Base-by-base conservation (phyloP, 2,113 vertebrate genomes). In the Lepus europaeus region DNA sequence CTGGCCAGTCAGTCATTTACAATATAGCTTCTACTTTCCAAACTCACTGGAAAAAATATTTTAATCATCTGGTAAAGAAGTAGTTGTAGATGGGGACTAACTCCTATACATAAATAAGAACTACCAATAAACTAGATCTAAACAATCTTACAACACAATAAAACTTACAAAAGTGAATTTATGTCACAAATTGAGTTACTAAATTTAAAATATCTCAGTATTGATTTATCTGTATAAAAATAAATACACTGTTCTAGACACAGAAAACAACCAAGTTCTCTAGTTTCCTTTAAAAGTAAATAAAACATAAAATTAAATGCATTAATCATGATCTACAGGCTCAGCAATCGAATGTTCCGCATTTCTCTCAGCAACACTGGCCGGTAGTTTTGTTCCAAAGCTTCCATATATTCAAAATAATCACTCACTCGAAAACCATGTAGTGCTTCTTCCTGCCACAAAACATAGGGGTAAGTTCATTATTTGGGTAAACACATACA, bases 371-470 rank as follows among this genome's bases (percentile, higher is more conserved):
- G 97, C 59, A 99, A 97, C 51, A 98, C 31, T 0, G 97, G 97
- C 93, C 99, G 98, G 98, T 99, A 99, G 91, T 97, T 97, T 4
- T 84, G 95, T 93, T 99, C 99, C 97, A 99, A 97, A 20, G 78
- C 97, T 97, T 99, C 97, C 99, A 99, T 99, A 97, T 99, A 99
- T 87, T 98, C 98, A 98, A 99, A 97, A 94, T 99, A 99, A 96
- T 98, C 94, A 73, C 98, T 98, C 95, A 99, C 98, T 96, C 95
- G 98, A 98, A 99, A 99, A 68, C 99, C 99, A 92, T 87, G 97
- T 87, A 99, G 98, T 17, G 99, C 98, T 98, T 99, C 99, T 98
- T 99, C 99, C 99, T 99, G 98, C 77, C 96, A 76, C 96, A 97
- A 96, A 33, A 96, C 9, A 97, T 1, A 97, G 85, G 89, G 86